Base-by-base conservation (phyloP, 2,888 invertebrate genomes). In the Dolichopus griseipennis region DNA sequence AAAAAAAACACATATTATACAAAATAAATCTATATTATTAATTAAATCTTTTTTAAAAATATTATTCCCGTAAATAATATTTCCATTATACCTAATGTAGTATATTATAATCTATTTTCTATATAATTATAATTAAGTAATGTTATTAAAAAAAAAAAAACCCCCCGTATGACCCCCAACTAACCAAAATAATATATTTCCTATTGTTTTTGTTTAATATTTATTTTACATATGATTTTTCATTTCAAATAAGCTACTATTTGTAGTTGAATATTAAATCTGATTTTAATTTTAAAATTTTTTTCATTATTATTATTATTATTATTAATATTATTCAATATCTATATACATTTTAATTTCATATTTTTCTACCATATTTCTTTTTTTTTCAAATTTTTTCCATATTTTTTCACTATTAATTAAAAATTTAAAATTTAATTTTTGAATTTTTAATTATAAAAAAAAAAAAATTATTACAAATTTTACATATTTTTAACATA, bases 171-270 rank as follows among this genome's bases (percentile, higher is more conserved):
- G 9, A 9, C 5, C 5, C 34, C 9, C 2, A 52, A 52, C 52
- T 52, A 52, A 52, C 52, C 52, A 52, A 52, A 52, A 52, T 52
- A 18, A 52, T 12, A 52, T 52, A 52, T 41, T 41, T 52, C 52
- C 52, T 52, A 18, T n/a, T 52, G 52, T 52, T 52, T 52, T 52
- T 52, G 52, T 52, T 52, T 52, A 52, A 52, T 52, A 52, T 52
- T 52, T 52, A 52, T 52, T 52, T 52, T 52, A 52, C 52, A 52
- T 52, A 52, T 52, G 52, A 52, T 52, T 52, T 52, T 52, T 52
- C 52, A 52, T 52, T 52, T 52, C 52, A 52, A 52, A 52, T 3
- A 52, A 15, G 52, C 52, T 52, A 52, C 52, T 52, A 52, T 52
- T 52, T 52, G 52, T 52, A 52, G 52, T 52, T 52, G 52, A 52